phyloP scores from a whole-genome alignment of 2,888 invertebrate genomes.

The Brassicogethes aeneus region DNA sequence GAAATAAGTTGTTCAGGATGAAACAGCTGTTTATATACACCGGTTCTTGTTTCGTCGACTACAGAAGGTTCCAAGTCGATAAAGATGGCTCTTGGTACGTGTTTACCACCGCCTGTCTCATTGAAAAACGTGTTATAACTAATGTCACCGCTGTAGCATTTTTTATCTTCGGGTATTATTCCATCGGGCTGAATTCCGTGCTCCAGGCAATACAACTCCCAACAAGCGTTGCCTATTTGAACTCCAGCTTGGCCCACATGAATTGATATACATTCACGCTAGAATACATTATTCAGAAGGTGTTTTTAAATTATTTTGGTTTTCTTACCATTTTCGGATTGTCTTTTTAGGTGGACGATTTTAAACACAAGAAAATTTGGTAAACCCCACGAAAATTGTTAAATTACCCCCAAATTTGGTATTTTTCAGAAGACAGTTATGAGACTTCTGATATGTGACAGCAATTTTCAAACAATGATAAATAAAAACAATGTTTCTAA shows the following conservation, averaged over 20 bases:
- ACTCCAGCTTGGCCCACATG: slow-evolving; percentile 74
- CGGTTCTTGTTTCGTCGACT: slow-evolving; percentile 50
- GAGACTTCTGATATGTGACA: too few species aligned
- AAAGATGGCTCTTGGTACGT: slow-evolving; percentile 75
- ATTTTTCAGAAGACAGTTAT: too few species aligned
- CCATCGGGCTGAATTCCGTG: slow-evolving; percentile 70
- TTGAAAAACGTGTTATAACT: slow-evolving; percentile 47
- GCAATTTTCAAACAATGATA: too few species aligned
- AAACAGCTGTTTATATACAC: slow-evolving; percentile 48
- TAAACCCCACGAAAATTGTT: too few species aligned
- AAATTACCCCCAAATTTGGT: too few species aligned
- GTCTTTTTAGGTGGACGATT: too few species aligned
- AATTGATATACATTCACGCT: slow-evolving; percentile 48
- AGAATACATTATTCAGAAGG: too few species aligned
- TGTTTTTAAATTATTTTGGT: too few species aligned
- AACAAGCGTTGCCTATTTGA: slow-evolving; percentile 66
- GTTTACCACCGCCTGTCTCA: slow-evolving; percentile 57
- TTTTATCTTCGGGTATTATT: slow-evolving; percentile 24
- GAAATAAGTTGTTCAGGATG: slow-evolving; percentile 67
- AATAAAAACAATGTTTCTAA: too few species aligned
- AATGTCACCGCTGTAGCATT: slow-evolving; percentile 28
- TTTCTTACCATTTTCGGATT: too few species aligned
- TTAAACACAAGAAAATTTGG: too few species aligned
- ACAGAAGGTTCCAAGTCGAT: slow-evolving; percentile 84
- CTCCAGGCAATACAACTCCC: slow-evolving; percentile 70